A percentile compares a stretch with the other conserved stretches of the same genome.
Evolutionary conservation across 1,140 invertebrate species (phyloP).

Genomic region (Trichonephila inaurata): DNA sequence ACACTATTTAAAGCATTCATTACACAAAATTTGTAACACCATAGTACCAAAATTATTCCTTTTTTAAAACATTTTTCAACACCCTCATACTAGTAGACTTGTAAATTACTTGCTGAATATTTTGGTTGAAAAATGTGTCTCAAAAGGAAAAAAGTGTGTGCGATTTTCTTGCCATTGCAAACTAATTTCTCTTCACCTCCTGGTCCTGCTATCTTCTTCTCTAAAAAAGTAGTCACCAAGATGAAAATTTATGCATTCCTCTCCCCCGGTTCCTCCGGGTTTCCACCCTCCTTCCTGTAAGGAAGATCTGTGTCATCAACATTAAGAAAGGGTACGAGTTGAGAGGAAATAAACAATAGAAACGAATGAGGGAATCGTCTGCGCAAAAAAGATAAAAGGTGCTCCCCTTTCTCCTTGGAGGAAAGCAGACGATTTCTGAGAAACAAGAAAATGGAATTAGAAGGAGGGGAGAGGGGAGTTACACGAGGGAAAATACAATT

Average conservation of each 20-base stretch:
- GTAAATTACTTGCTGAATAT: too few species aligned
- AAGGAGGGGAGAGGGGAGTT: neutral
- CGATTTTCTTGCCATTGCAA: neutral
- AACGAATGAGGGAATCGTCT: slow-evolving; percentile 9
- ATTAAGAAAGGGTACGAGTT: neutral
- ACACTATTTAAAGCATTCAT: too few species aligned
- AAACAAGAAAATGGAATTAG: neutral
- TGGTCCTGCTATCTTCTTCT: neutral
- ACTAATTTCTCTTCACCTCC: neutral
- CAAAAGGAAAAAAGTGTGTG: neutral
- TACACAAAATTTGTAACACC: too few species aligned
- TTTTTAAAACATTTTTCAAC: too few species aligned
- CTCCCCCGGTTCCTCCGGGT: neutral
- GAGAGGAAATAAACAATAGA: slow-evolving; percentile 28
- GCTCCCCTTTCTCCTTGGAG: neutral
- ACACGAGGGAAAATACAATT: slow-evolving; percentile 23
- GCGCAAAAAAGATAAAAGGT: slow-evolving; percentile 31
- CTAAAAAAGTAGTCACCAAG: neutral
- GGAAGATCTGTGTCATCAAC: neutral
- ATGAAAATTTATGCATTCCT: neutral
- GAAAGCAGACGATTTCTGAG: neutral
- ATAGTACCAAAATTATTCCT: too few species aligned
- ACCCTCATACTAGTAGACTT: too few species aligned
- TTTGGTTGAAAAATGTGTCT: neutral
- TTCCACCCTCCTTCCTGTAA: neutral